Conservation (phyloP, 2,113 vertebrate genomes). For the Psilopogon haemacephalus region DNA sequence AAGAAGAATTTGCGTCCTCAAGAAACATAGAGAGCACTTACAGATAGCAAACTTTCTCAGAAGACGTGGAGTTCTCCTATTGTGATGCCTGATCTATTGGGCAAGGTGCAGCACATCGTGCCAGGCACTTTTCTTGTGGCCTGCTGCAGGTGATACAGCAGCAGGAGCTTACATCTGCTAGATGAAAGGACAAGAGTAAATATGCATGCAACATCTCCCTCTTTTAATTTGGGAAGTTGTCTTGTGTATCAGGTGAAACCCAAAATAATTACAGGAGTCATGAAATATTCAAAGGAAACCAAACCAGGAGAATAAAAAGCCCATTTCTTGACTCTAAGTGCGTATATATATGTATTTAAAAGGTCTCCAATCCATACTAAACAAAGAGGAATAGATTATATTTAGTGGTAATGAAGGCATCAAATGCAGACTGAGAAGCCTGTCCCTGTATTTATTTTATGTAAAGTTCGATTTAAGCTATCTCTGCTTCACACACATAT, state of each 20-base stretch:
- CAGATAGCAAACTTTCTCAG: neutral
- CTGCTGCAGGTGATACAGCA: neutral
- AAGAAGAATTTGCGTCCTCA: neutral
- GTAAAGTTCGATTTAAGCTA: constrained; percentile 26
- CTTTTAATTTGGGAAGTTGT: neutral
- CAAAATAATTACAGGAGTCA: neutral
- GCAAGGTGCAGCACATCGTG: neutral
- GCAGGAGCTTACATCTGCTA: neutral
- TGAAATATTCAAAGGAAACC: neutral
- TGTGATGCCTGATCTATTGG: neutral
- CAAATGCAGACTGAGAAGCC: neutral
- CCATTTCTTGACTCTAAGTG: neutral
- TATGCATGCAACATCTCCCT: neutral
- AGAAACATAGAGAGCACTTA: neutral
- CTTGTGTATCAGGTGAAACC: neutral
- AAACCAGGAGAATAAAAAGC: neutral
- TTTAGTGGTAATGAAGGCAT: constrained; percentile 23
- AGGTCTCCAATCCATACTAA: neutral
- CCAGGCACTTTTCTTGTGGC: neutral
- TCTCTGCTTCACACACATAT: neutral
- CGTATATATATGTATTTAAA: neutral
- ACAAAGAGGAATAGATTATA: neutral
- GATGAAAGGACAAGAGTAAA: neutral
- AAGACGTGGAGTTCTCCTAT: neutral
- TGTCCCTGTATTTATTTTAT: neutral